Evolutionary conservation across 1,140 invertebrate species (phyloP), one percentile per base, ranked within the genome.

Genomic region (Mizuhopecten yessoensis): DNA sequence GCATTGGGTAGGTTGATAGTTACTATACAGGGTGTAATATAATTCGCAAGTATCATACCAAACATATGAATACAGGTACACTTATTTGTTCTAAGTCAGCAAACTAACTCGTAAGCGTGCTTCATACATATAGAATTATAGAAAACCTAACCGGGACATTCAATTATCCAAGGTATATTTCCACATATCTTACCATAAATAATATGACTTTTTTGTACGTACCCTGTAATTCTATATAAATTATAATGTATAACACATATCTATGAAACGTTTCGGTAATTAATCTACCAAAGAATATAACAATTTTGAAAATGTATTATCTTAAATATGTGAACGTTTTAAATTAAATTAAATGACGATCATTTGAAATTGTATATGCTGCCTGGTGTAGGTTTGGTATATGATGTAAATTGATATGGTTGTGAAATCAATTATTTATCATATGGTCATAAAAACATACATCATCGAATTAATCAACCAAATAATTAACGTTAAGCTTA

Each of bases 291-390:
- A 75, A 75, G n/a, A n/a, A 75, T 57, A 57, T 11, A 57, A 17
- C 23, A 3, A 2, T 75, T 75, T 75, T 29, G 57, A 17, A 75
- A 29, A 75, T 75, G 57, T 75, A 75, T 75, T 75, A 75, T 75
- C 29, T 75, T 75, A 29, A 75, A 75, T 75, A 75, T 75, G 57
- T 29, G n/a, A 75, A 75, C 57, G 57, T 75, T 75, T 75, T 29
- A 29, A 75, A 75, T 75, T 75, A 75, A 75, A 75, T 75, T 75
- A 75, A 75, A 75, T n/a, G 57, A 75, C 57, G 23, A 75, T 75
- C n/a, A 75, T 75, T 75, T 75, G 57, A 75, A 75, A 75, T 75
- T 29, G 23, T 29, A 75, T 75, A 75, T 75, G 57, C 23, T 29
- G n/a, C n/a, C 57, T 29, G 57, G 23, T 75, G 57, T 75, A 75